Evolutionary conservation across 2,113 vertebrate species (phyloP).

Genomic region (Merops nubicus): DNA sequence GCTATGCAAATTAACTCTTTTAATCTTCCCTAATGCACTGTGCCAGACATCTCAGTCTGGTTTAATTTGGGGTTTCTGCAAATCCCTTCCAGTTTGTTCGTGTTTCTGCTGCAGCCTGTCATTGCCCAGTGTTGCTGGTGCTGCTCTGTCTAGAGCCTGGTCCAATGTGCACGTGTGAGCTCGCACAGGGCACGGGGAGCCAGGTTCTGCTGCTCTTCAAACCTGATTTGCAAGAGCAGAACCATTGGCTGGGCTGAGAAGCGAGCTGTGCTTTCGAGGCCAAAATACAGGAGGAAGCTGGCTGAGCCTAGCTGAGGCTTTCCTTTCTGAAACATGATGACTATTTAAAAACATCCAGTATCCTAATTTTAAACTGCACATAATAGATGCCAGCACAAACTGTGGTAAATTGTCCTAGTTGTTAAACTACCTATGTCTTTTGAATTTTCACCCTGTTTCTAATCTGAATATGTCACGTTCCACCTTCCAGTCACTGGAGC

Average conservation of each 20-base stretch:
- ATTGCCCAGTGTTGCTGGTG: background rate
- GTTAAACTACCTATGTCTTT: background rate
- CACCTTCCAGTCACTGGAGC: background rate
- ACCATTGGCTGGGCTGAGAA: background rate
- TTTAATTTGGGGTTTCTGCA: background rate
- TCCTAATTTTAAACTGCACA: background rate
- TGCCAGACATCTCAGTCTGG: background rate
- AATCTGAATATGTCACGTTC: rapidly evolving
- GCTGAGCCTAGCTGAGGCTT: background rate
- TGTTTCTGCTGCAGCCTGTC: background rate
- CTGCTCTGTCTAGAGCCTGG: background rate
- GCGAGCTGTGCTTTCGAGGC: rapidly evolving
- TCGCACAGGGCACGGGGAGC: background rate
- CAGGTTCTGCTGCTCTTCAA: background rate
- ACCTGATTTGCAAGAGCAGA: background rate
- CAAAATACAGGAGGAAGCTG: background rate
- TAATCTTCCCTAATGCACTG: background rate
- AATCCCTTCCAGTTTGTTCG: background rate
- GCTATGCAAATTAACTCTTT: background rate
- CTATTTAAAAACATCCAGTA: background rate
- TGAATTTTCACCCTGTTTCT: background rate
- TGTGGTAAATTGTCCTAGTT: background rate
- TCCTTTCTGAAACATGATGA: background rate
- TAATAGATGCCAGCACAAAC: background rate
- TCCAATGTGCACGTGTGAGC: background rate